These are phyloP conservation scores for Erithacus rubecula DNA, from an alignment of 2,797 vertebrate genomes.

Conservation along the genomic window DNA sequence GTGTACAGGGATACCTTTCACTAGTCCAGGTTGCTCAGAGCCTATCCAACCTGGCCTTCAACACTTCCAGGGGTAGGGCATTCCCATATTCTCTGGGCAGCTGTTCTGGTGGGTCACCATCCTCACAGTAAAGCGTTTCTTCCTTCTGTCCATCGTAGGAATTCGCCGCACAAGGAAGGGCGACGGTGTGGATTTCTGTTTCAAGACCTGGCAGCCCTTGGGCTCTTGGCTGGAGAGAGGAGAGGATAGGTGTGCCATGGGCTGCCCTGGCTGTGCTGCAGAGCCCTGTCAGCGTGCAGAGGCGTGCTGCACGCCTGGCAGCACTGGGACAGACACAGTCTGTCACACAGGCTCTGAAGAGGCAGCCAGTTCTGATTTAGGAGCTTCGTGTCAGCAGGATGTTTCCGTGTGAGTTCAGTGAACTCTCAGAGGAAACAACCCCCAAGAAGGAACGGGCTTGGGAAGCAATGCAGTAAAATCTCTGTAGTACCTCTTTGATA, in stretches of 20 bases:
- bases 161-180: neutral
- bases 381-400: neutral
- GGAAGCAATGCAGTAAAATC: neutral
- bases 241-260: fast-evolving
- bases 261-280: fast-evolving
- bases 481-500: neutral
- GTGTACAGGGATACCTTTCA: neutral
- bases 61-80: neutral
- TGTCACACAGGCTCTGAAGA: neutral
- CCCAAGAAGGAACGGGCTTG: neutral
- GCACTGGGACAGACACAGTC: neutral
- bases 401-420: neutral
- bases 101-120: neutral
- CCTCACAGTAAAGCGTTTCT: neutral
- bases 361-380: neutral
- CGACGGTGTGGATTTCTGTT: neutral
- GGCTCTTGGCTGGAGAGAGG: neutral
- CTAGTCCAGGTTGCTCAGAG: neutral
- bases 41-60: neutral
- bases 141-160: neutral
- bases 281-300: fast-evolving
- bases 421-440: neutral
- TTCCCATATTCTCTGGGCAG: neutral
- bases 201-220: neutral
- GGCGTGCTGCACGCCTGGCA: fast-evolving